phyloP scores from a whole-genome alignment of 1,140 invertebrate genomes.

The Planococcus citri region DNA sequence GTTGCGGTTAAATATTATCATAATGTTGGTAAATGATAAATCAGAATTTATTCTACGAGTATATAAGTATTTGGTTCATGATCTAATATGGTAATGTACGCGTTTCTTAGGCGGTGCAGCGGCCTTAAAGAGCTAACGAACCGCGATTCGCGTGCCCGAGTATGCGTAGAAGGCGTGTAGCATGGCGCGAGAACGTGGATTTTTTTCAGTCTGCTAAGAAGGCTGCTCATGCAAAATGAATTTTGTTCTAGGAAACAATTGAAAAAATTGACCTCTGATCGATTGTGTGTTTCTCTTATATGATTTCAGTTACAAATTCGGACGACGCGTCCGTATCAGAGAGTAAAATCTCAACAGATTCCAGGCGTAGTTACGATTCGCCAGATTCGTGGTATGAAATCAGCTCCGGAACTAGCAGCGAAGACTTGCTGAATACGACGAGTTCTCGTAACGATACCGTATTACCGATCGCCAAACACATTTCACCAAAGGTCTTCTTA shows the following conservation, averaged over 20 bases:
- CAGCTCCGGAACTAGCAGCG: slow-evolving; percentile 25
- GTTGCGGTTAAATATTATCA: neutral
- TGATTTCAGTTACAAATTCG: slow-evolving; percentile 9
- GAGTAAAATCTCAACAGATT: slow-evolving; percentile 1
- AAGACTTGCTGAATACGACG: slow-evolving; percentile 17
- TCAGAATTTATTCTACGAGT: too few species aligned
- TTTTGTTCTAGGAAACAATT: too few species aligned
- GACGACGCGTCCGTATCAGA: slow-evolving; percentile 27
- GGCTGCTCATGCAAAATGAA: too few species aligned
- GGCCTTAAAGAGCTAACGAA: too few species aligned
- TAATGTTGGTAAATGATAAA: neutral
- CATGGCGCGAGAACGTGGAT: too few species aligned
- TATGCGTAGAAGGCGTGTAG: too few species aligned
- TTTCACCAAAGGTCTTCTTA: slow-evolving; percentile 65
- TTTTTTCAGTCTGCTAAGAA: too few species aligned
- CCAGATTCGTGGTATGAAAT: slow-evolving; percentile 27
- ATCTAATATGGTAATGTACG: neutral
- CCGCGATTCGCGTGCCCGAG: too few species aligned
- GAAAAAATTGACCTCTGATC: too few species aligned
- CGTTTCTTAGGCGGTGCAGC: too few species aligned
- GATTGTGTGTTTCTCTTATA: too few species aligned
- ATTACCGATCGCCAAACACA: slow-evolving; percentile 31
- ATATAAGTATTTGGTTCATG: neutral
- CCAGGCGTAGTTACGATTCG: slow-evolving; percentile 21
- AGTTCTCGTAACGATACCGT: neutral